A percentile compares a stretch with the other conserved stretches of the same genome.
Evolutionary conservation across 2,888 invertebrate species (phyloP).

Genomic region (Caradrina kadenii): DNA sequence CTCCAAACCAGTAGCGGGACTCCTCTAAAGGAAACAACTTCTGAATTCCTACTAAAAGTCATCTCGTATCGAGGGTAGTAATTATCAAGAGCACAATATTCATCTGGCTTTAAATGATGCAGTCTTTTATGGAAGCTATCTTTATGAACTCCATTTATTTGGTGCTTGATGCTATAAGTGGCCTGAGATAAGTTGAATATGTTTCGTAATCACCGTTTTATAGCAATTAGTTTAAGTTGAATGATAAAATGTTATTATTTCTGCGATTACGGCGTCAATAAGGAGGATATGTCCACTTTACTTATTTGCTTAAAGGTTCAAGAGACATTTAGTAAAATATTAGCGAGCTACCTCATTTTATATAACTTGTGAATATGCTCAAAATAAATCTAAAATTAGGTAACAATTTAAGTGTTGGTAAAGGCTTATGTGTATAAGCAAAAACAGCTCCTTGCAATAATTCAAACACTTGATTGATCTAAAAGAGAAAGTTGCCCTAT

Average conservation of each 20-base stretch:
- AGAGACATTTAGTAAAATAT: constrained; percentile 21
- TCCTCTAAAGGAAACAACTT: constrained; percentile 64
- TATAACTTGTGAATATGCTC: neutral
- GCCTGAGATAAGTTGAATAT: constrained; percentile 36
- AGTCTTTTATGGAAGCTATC: constrained; percentile 18
- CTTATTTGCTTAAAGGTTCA: constrained; percentile 33
- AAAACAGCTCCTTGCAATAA: neutral
- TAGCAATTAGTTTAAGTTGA: constrained; percentile 30
- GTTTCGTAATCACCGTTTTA: constrained; percentile 33
- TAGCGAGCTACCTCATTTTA: constrained; percentile 38
- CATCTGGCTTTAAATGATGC: constrained; percentile 23
- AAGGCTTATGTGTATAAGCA: neutral
- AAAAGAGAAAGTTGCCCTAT: no score
- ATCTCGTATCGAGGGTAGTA: constrained; percentile 45
- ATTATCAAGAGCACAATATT: constrained; percentile 58
- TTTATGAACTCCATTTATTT: constrained; percentile 33
- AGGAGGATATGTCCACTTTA: constrained; percentile 44
- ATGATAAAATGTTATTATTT: constrained; percentile 43
- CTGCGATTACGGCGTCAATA: constrained; percentile 19
- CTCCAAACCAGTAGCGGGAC: constrained; percentile 74
- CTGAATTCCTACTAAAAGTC: constrained; percentile 56
- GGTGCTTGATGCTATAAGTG: constrained; percentile 27
- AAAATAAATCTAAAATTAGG: neutral
- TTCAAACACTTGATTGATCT: neutral
- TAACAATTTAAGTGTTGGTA: neutral